Base-by-base conservation (phyloP, 2,797 vertebrate species). In the Falco biarmicus region DNA sequence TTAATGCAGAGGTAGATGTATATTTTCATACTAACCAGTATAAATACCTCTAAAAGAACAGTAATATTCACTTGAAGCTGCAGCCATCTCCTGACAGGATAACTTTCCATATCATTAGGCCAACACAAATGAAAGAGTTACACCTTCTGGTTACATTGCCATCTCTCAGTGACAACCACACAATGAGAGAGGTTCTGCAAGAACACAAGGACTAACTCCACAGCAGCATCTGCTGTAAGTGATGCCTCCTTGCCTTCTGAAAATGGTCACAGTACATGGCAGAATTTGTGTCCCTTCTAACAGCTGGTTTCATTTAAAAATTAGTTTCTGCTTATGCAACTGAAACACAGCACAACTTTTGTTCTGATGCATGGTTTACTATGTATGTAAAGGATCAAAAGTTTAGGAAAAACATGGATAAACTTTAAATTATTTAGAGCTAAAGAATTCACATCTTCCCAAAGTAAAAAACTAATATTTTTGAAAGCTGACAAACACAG, bases 101-200 rank as follows among this genome's bases (percentile, higher is more conserved):
- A 71, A 59, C 9, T 32, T 87, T 48, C 39, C 28, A 4, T 18
- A 37, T 14, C 45, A 39, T 15, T 14, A 74, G 16, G 37, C 25
- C 59, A 75, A 73, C 13, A 57, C 13, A 79, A 73, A 53, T 2
- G 11, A 29, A 85, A 39, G 11, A 39, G 11, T 13, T 71, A 29
- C 28, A 64, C 10, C 11, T 69, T 50, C 48, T 5, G 6, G 2
- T 34, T 45, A 45, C 1, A 0, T 5, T 54, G 26, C 20, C 11
- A 54, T 39, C 32, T 70, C 34, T 34, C 48, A 39, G 14, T n/a
- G n/a, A 82, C 29, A 80, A n/a, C 15, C n/a, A 29, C 3, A 34
- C 3, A 54, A 47, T 1, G 22, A 65, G 41, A 15, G 21, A 65
- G 59, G n/a, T 39, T 63, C 59, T 59, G 63, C 6, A 5, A 15